Base-by-base conservation (phyloP, 2,797 vertebrate genomes). In the Denticeps clupeoides region DNA sequence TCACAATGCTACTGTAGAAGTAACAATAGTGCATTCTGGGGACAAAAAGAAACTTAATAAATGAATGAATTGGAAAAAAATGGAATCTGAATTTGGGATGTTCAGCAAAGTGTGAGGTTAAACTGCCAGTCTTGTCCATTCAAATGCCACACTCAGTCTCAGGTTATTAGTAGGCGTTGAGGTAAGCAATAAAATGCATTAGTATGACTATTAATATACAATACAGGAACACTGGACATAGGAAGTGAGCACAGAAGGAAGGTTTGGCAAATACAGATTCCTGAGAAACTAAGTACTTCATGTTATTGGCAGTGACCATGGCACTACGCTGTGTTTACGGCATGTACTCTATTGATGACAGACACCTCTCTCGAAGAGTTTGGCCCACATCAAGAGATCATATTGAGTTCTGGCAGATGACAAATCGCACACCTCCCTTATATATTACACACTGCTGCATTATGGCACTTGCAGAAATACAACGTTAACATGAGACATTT, bases 231-330 rank as follows among this genome's bases (percentile, higher is more conserved):
- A 72, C 67, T 51, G 72, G 67, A 73, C 56, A 75, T 52, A 69
- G 47, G 59, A 51, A 59, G 69, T 64, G 55, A 59, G 56, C 63
- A 50, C 16, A 32, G 27, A 23, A 31, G 65, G 60, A 58, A 59
- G 59, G 68, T 70, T 80, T 79, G 73, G 77, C 70, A 79, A 64
- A 65, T 61, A 49, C 46, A 67, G 59, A 64, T 67, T 69, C 69
- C 53, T 56, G 62, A n/a, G n/a, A 59, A 64, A 69, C 65, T 45
- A 28, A 69, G 59, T 58, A 63, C 53, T 63, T 69, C 63, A 68
- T 73, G 74, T 68, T 59, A 63, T 72, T 76, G 75, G 64, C 70
- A 71, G 57, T 55, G 49, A 38, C 19, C 18, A 71, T 70, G 59
- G 62, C 67, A 63, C 54, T 31, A 59, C 42, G 66, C 55, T 64